Evolutionary conservation across 2,113 vertebrate species (phyloP).

Genomic region (Pelecanoides urinatrix): DNA sequence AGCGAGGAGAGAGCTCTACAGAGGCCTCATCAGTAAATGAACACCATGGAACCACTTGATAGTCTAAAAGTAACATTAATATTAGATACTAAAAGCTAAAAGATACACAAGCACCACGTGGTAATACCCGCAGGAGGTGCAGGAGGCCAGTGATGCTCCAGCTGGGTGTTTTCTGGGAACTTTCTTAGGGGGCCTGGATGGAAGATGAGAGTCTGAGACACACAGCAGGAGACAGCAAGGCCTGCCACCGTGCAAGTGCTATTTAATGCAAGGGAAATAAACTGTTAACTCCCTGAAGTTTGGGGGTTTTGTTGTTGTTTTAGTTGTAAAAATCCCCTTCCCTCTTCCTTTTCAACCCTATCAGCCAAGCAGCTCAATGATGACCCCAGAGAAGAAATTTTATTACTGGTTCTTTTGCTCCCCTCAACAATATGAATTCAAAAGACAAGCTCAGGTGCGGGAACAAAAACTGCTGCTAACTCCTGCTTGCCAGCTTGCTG

Average conservation of each 20-base stretch:
- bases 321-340: neutral
- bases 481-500: neutral
- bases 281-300: neutral
- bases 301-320: neutral
- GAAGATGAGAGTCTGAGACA: neutral
- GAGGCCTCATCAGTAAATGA: neutral
- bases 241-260: neutral
- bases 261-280: neutral
- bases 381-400: neutral
- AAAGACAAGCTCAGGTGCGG: neutral
- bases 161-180: neutral
- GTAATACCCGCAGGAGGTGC: neutral
- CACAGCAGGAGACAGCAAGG: neutral
- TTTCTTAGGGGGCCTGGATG: neutral
- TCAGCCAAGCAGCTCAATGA: neutral
- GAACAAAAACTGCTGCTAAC: neutral
- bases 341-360: neutral
- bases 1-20: neutral
- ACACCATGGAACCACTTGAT: neutral
- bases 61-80: neutral
- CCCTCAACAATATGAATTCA: neutral
- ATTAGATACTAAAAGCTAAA: neutral
- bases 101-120: accelerated
- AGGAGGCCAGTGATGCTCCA: neutral
- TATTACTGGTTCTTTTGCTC: neutral